Percentiles rank a stretch among this genome's conserved stretches.
Conservation (phyloP, 2,888 invertebrate genomes). For the Eupithecia vulgata region DNA sequence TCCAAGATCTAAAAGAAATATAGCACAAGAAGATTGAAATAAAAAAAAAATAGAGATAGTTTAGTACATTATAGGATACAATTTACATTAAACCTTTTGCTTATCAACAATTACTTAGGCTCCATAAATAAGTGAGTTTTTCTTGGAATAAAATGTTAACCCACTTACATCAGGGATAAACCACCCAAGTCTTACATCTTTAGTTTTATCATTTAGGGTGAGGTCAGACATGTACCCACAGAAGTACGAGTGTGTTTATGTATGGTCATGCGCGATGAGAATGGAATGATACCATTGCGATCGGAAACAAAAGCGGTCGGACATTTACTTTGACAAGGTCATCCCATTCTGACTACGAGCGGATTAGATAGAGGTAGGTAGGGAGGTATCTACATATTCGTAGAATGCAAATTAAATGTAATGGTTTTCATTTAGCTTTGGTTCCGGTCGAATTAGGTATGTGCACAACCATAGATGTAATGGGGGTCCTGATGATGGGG, state of each 20-base stretch:
- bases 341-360: neutral
- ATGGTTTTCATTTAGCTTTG: neutral
- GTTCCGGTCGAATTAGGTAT: neutral
- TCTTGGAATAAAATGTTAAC: conserved; percentile 25
- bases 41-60: no score
- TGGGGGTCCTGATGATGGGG: neutral
- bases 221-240: neutral
- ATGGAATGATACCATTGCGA: neutral
- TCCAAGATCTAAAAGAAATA: no score
- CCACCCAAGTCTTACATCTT: conserved; percentile 20
- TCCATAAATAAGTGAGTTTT: conserved; percentile 9
- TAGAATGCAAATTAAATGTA: neutral
- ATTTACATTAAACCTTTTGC: neutral
- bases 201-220: conserved; percentile 21
- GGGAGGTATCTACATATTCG: no score
- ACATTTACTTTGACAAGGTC: neutral
- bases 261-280: neutral
- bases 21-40: no score
- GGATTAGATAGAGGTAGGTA: no score
- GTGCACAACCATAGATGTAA: neutral
- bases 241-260: neutral
- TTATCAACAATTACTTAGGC: neutral
- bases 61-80: no score
- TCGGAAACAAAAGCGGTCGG: neutral
- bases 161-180: conserved; percentile 16